Conservation (phyloP, 2,888 invertebrate genomes). For the Aporophyla lueneburgensis region DNA sequence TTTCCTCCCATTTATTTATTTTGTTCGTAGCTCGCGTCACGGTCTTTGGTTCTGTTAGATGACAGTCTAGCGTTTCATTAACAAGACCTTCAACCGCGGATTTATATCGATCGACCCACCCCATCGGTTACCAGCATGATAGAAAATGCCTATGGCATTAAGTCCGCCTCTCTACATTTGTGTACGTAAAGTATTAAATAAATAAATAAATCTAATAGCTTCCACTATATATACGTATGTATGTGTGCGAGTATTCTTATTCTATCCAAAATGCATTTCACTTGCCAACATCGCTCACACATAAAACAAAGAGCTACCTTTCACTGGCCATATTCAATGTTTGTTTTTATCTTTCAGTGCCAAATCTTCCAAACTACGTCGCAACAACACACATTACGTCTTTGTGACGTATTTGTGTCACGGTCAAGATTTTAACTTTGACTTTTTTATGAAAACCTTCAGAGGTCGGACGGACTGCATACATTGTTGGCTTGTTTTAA, state of each 20-base stretch:
- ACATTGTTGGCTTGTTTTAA: slow-evolving; percentile 31
- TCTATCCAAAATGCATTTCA: background rate
- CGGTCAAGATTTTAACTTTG: slow-evolving; percentile 64
- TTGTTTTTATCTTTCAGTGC: slow-evolving; percentile 14
- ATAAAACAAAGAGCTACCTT: background rate
- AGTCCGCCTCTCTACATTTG: too few species aligned
- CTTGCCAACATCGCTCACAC: background rate
- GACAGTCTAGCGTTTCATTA: background rate
- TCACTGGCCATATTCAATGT: background rate
- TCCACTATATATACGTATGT: too few species aligned
- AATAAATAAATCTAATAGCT: too few species aligned
- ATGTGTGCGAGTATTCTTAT: background rate
- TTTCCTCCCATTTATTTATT: too few species aligned
- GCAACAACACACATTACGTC: slow-evolving; percentile 35
- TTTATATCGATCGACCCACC: background rate
- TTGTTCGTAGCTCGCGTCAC: too few species aligned
- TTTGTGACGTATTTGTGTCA: slow-evolving; percentile 60
- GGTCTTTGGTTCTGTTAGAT: background rate
- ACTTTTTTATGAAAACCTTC: slow-evolving; percentile 57
- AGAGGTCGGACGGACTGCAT: slow-evolving; percentile 27
- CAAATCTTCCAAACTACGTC: slow-evolving; percentile 34
- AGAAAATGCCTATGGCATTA: too few species aligned
- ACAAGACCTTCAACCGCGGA: background rate
- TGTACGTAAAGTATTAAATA: too few species aligned
- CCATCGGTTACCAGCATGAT: background rate